Percentiles rank a stretch among this genome's conserved stretches.
These are phyloP conservation scores for Eretmochelys imbricata DNA, from an alignment of 2,113 vertebrate genomes.

Conservation along the genomic window DNA sequence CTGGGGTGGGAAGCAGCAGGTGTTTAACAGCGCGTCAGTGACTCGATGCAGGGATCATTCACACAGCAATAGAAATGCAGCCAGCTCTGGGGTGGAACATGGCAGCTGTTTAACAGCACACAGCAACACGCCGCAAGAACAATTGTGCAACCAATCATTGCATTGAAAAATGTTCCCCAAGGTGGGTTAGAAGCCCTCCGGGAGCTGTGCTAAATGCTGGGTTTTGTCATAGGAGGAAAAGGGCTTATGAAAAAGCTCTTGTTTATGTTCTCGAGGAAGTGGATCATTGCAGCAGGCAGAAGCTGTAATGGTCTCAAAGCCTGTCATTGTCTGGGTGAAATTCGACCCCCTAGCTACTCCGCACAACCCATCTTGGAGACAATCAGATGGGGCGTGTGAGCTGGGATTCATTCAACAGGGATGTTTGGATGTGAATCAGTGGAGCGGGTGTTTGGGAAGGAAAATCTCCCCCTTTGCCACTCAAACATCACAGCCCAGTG, in stretches of 20 bases:
- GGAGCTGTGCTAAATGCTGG: background rate
- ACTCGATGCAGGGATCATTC: background rate
- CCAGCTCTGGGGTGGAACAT: background rate
- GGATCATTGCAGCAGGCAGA: background rate
- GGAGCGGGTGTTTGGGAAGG: background rate
- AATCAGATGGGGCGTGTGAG: background rate
- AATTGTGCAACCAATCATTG: background rate
- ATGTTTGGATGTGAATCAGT: background rate
- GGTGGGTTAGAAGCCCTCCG: background rate
- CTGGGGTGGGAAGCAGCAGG: background rate
- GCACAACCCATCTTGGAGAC: background rate
- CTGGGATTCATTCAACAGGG: background rate
- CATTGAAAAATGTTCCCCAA: background rate
- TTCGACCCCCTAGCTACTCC: background rate
- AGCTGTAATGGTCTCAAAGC: background rate
- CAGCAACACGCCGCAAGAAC: background rate
- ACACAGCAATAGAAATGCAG: background rate
- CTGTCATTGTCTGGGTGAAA: conserved; percentile 23
- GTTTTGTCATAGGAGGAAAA: background rate
- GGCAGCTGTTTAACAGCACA: background rate
- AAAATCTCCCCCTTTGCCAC: background rate
- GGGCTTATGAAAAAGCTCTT: background rate
- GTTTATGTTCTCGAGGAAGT: conserved; percentile 3
- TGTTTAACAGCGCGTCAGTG: background rate
- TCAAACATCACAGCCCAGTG: background rate